Conservation (phyloP, 2,113 vertebrate genomes). For the Trematocara zebra region DNA sequence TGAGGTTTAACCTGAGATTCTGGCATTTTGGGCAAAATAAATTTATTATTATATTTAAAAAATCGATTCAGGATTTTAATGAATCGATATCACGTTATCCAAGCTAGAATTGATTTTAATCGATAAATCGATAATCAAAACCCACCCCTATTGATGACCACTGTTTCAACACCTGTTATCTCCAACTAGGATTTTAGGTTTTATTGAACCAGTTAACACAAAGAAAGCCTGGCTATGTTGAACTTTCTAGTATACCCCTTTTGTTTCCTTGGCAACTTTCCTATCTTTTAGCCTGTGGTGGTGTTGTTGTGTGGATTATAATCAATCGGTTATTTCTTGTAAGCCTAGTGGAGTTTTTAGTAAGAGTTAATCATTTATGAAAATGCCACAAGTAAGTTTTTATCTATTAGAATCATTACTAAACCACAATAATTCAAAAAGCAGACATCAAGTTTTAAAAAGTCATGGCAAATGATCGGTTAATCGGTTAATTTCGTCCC, state of each 20-base stretch:
- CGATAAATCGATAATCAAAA: neutral
- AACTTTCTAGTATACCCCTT: neutral
- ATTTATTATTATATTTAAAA: neutral
- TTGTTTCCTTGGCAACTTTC: neutral
- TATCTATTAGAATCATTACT: neutral
- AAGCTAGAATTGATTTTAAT: neutral
- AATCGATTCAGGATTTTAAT: neutral
- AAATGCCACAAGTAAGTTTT: neutral
- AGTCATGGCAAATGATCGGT: neutral
- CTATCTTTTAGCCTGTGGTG: neutral
- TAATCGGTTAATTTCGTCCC: neutral
- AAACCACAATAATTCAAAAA: neutral
- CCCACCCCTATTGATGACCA: neutral
- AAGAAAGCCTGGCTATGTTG: neutral
- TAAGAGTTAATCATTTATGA: neutral
- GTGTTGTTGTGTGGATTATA: neutral
- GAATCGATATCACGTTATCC: neutral
- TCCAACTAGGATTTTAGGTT: neutral
- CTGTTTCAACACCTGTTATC: neutral
- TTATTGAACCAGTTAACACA: neutral
- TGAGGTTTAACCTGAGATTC: neutral
- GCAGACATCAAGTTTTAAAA: neutral
- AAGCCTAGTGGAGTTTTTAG: neutral
- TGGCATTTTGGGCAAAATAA: fast-evolving
- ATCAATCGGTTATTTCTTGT: neutral